These are phyloP conservation scores for Liasis olivaceus DNA, from an alignment of 2,797 vertebrate species.

Conservation along the genomic window DNA sequence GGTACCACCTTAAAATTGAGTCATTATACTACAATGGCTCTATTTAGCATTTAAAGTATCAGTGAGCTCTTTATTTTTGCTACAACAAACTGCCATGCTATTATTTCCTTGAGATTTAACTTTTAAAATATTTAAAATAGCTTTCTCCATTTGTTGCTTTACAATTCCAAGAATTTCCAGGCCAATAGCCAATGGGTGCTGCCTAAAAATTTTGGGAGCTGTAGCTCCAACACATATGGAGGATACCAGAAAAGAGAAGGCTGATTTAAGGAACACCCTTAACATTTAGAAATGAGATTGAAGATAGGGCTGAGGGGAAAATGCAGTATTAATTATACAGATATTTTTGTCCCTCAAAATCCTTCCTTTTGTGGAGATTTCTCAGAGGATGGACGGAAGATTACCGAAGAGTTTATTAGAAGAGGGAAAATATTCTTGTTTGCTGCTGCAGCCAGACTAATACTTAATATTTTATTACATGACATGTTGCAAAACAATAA, in stretches of 20 bases:
- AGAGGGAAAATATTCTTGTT: background rate
- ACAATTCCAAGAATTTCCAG: background rate
- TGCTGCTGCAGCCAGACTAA: background rate
- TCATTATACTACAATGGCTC: background rate
- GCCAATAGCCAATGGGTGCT: background rate
- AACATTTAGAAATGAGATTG: conserved; percentile 12
- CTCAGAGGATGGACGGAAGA: background rate
- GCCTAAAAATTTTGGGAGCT: background rate
- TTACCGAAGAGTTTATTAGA: background rate
- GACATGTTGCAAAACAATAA: background rate
- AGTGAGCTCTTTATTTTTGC: background rate
- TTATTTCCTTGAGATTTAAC: background rate
- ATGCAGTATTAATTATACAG: background rate
- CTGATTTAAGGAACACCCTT: background rate
- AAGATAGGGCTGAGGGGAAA: background rate
- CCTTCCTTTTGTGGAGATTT: background rate
- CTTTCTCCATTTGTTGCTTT: background rate
- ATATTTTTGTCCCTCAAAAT: background rate
- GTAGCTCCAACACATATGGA: background rate
- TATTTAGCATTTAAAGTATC: background rate
- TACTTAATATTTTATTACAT: background rate
- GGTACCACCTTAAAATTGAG: background rate
- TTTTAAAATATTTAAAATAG: background rate
- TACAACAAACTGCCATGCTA: background rate
- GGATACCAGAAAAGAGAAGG: background rate